Evolutionary conservation across 1,140 invertebrate species (phyloP).

Genomic region (Drosophila athabasca): DNA sequence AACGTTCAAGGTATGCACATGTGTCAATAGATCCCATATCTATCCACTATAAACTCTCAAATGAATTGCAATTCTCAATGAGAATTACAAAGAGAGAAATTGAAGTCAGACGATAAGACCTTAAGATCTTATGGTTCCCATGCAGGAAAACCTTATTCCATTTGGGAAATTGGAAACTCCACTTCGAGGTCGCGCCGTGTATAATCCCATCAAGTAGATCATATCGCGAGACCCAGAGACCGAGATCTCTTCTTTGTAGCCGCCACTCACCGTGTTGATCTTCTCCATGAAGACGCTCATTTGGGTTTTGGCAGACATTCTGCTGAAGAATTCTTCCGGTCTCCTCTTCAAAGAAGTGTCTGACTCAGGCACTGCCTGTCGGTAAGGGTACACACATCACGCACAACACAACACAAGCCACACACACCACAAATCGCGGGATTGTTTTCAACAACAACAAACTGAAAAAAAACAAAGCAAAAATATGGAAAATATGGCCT

Average conservation of each 20-base stretch:
- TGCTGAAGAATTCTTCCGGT: neutral
- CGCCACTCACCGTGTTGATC: conserved; percentile 81
- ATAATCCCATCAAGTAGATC: conserved; percentile 9
- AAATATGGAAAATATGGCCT: conserved; percentile 1
- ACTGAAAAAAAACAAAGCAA: conserved; percentile 8
- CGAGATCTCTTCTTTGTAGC: conserved; percentile 1
- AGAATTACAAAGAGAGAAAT: too few relatives aligned
- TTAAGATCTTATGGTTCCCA: too few relatives aligned
- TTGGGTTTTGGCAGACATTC: conserved; percentile 82
- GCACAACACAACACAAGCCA: conserved; percentile 15
- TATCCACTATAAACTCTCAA: too few relatives aligned
- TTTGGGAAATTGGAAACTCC: too few relatives aligned
- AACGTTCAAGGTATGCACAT: too few relatives aligned
- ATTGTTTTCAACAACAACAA: conserved; percentile 15
- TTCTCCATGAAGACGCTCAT: conserved; percentile 83
- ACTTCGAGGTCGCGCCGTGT: too few relatives aligned
- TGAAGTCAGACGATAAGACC: too few relatives aligned
- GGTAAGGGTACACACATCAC: neutral
- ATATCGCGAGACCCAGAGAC: conserved; percentile 35
- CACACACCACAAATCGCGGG: conserved; percentile 14
- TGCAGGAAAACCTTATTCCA: too few relatives aligned
- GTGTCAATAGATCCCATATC: too few relatives aligned
- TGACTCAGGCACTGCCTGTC: too few relatives aligned
- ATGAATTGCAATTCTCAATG: too few relatives aligned
- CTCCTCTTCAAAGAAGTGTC: too few relatives aligned